These are phyloP conservation scores for Stomorhina lunata DNA, from an alignment of 2,888 invertebrate genomes.

Conservation along the genomic window DNA sequence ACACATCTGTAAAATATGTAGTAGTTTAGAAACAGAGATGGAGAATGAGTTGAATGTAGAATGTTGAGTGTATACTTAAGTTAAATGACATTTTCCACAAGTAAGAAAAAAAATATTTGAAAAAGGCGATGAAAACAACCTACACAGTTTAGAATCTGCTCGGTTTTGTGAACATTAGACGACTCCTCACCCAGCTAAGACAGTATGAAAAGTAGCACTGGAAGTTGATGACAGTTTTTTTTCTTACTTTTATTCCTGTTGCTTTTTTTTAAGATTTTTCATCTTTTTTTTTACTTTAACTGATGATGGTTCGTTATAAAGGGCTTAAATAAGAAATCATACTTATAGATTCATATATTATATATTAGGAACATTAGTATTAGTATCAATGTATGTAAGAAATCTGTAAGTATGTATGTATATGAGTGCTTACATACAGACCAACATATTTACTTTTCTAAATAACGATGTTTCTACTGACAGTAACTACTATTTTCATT, in stretches of 20 bases:
- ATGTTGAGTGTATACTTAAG: conserved; percentile 30
- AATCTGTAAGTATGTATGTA: too few relatives aligned
- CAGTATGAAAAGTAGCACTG: background rate
- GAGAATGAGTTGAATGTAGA: conserved; percentile 8
- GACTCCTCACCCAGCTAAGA: conserved; percentile 4
- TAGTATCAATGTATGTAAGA: conserved; percentile 23
- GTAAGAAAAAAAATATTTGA: background rate
- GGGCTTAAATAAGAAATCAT: conserved; percentile 12
- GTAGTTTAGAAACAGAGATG: background rate
- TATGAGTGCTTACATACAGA: background rate
- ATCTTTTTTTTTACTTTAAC: conserved; percentile 38
- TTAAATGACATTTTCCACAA: conserved; percentile 34
- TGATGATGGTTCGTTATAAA: conserved; percentile 48
- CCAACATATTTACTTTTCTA: background rate
- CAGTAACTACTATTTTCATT: conserved; percentile 12
- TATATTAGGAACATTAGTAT: conserved; percentile 3
- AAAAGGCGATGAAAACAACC: background rate
- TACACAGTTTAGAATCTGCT: conserved; percentile 28
- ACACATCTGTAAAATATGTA: conserved; percentile 31
- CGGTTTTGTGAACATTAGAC: conserved; percentile 40
- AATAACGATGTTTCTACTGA: conserved; percentile 36
- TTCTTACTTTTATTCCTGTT: conserved; percentile 29
- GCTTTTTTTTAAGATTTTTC: conserved; percentile 4
- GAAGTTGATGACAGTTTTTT: conserved; percentile 17
- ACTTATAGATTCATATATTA: conserved; percentile 2